A percentile compares a stretch with the other conserved stretches of the same genome.
These are phyloP conservation scores for Istiophorus platypterus DNA, from an alignment of 2,113 vertebrate species.

Conservation along the genomic window DNA sequence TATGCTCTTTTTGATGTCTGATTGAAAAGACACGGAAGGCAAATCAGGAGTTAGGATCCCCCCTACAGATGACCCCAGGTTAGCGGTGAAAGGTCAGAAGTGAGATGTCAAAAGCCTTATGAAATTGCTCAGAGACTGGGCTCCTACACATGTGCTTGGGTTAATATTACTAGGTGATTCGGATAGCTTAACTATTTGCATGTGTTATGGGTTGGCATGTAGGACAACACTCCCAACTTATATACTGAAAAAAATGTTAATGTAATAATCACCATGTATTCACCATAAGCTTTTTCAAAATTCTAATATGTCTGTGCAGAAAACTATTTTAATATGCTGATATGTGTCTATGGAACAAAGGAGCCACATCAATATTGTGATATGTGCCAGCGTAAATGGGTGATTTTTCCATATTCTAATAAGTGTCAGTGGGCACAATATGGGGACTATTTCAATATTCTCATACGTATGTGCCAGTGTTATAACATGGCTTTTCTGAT, in stretches of 20 bases:
- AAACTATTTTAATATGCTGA: no score
- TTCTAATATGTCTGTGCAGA: no score
- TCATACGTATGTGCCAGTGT: not conserved
- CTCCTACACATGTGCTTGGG: slow-evolving; percentile 33
- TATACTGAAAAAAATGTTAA: no score
- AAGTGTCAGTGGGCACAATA: no score
- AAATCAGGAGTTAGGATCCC: slow-evolving; percentile 31
- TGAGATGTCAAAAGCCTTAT: slow-evolving; percentile 21
- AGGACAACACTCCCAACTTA: no score
- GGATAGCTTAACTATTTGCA: not conserved
- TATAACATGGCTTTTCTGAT: not conserved
- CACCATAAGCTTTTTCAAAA: not conserved
- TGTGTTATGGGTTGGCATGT: not conserved
- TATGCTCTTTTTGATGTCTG: slow-evolving; percentile 30
- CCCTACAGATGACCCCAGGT: slow-evolving; percentile 15
- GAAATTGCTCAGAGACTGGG: not conserved
- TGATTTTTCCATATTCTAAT: no score
- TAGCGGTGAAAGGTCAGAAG: slow-evolving; percentile 44
- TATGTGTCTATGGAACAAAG: no score
- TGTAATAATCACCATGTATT: no score
- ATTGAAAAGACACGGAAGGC: slow-evolving; percentile 36
- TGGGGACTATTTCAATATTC: no score
- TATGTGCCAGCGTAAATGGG: no score
- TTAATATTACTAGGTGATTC: not conserved
- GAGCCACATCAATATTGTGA: no score